Conservation (phyloP, 2,888 invertebrate genomes). For the Dryobota labecula region DNA sequence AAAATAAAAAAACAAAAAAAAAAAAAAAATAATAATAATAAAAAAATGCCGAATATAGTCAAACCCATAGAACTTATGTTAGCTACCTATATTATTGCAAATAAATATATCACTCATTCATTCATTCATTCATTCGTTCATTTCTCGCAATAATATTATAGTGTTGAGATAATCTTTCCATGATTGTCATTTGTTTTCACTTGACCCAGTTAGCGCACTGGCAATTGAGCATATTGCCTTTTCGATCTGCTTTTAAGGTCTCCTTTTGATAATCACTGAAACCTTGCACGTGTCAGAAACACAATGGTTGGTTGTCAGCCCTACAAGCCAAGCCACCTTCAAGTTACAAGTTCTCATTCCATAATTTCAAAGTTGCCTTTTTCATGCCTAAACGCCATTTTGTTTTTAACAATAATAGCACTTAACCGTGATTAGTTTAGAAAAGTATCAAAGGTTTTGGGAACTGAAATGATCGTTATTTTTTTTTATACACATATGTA, state of each 20-base stretch:
- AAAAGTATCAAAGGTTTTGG: conserved; percentile 28
- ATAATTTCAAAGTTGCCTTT: conserved; percentile 61
- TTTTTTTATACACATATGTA: too few species aligned
- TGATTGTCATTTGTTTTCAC: conserved; percentile 11
- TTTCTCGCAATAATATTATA: not conserved
- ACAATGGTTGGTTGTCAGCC: conserved; percentile 42
- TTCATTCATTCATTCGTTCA: too few species aligned
- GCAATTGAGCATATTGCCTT: conserved; percentile 5
- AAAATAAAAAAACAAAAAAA: too few species aligned
- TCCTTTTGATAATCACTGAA: conserved; percentile 26
- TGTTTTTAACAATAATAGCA: conserved; percentile 57
- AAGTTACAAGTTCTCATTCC: conserved; percentile 57
- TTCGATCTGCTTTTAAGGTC: conserved; percentile 23
- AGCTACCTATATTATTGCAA: too few species aligned
- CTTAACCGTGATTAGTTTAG: conserved; percentile 52
- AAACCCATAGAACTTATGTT: too few species aligned
- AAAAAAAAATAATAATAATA: too few species aligned
- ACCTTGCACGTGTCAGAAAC: conserved; percentile 38
- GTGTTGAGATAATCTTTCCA: not conserved
- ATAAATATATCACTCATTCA: too few species aligned
- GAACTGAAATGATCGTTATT: too few species aligned
- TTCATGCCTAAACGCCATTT: conserved; percentile 47
- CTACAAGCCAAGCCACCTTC: conserved; percentile 45
- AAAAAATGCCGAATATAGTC: too few species aligned
- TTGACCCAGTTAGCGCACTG: conserved; percentile 29